Base-by-base conservation (phyloP, 2,797 vertebrate genomes). In the Lithobates sylvaticus region DNA sequence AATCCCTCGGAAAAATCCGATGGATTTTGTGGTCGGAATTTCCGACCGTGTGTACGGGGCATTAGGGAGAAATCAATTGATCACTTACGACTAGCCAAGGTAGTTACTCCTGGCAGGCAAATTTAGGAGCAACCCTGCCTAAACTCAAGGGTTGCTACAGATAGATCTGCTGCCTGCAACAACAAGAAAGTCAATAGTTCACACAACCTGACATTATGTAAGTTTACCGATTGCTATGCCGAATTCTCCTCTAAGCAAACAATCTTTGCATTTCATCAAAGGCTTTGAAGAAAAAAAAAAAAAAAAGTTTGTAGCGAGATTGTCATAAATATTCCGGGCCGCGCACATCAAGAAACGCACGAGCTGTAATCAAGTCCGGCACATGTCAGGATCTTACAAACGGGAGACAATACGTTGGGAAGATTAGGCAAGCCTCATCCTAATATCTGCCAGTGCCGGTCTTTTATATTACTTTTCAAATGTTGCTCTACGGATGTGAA, bases 371-470 rank as follows among this genome's bases (percentile, higher is more conserved):
- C 15, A 36, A 74, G 54, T 83, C 81, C 29, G 32, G 81, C 76
- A 58, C 50, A 87, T 87, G 86, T 65, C 80, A 83, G 73, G 64
- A 72, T 65, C 80, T 73, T 77, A 78, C 68, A 87, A 68, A 61
- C 58, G 9, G 73, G 58, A 73, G 78, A 42, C 74, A 74, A 75
- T 54, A 78, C 42, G 13, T 26, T 54, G 61, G 13, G 34, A 69
- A 74, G 81, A 83, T 87, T 78, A 78, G 79, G 76, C 32, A n/a
- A 75, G 44, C 29, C 61, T 68, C 58, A 72, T 83, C 82, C 81
- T 61, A 16, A 42, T 83, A 47, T 86, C 80, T 87, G 80, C 75
- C 80, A 78, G 44, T 70, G 65, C 26, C 9, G 86, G 39, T 32
- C 86, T 75, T 87, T 87, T 86, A 73, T 83, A 65, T 23, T 77